phyloP scores from a whole-genome alignment of 1,140 invertebrate species.

The Megathymus violae region DNA sequence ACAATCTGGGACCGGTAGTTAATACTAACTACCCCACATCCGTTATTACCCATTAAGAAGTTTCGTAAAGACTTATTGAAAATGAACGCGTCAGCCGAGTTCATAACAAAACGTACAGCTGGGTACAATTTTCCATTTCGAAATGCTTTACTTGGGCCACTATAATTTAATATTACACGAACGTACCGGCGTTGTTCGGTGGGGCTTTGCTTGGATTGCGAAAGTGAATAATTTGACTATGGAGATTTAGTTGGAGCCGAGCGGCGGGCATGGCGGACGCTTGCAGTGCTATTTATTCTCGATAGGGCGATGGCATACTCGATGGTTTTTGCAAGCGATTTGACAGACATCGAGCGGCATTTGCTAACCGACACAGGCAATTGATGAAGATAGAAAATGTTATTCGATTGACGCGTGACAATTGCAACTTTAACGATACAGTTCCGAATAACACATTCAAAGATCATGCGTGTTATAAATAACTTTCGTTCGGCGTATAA shows the following conservation, averaged over 20 bases:
- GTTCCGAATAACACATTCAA: no score
- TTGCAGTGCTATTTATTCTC: slow-evolving; percentile 65
- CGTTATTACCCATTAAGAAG: slow-evolving; percentile 20
- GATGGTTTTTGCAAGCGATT: slow-evolving; percentile 23
- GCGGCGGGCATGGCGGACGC: slow-evolving; percentile 51
- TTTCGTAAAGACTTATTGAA: slow-evolving; percentile 55
- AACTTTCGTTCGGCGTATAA: no score
- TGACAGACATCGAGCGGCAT: slow-evolving; percentile 2
- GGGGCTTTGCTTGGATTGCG: slow-evolving; percentile 73
- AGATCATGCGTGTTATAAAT: no score
- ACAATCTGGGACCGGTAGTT: neutral
- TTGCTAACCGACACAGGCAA: slow-evolving; percentile 10
- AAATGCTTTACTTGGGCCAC: slow-evolving; percentile 74
- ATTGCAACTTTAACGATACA: no score
- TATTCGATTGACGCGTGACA: no score
- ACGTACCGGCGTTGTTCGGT: slow-evolving; percentile 50
- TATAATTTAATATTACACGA: slow-evolving; percentile 81
- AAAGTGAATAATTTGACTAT: slow-evolving; percentile 80
- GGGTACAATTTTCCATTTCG: slow-evolving; percentile 80
- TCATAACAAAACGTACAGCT: slow-evolving; percentile 66
- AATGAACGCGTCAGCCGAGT: slow-evolving; percentile 56
- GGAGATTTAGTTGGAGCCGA: slow-evolving; percentile 64
- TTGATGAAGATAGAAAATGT: no score
- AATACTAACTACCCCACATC: slow-evolving; percentile 6
- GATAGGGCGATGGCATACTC: slow-evolving; percentile 44